These are phyloP conservation scores for Manis crassicaudata DNA, from an alignment of 2,797 vertebrate genomes.

Conservation along the genomic window DNA sequence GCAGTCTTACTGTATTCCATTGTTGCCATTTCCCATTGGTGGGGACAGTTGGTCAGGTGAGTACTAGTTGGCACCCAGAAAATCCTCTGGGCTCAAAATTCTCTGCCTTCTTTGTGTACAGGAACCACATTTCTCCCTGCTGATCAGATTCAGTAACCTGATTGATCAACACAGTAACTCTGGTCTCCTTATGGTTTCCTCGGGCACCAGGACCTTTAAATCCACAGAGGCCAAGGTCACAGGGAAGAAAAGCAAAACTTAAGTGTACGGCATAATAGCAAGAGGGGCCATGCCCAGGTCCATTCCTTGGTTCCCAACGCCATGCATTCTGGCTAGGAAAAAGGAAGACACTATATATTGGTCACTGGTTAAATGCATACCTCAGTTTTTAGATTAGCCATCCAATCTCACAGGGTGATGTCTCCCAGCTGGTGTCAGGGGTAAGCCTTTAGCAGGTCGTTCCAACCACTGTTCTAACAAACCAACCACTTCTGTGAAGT, in stretches of 20 bases:
- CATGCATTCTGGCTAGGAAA: not conserved
- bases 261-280: not conserved
- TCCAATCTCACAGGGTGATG: not conserved
- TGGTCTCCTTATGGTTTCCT: not conserved
- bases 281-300: not conserved
- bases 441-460: not conserved
- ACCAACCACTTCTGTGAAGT: not conserved
- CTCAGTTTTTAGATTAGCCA: not conserved
- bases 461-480: not conserved
- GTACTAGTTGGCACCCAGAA: not conserved
- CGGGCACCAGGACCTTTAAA: not conserved
- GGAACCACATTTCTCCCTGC: not conserved
- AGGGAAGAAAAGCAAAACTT: not conserved
- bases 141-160: not conserved
- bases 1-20: not conserved
- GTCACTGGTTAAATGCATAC: not conserved
- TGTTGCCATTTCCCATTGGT: not conserved
- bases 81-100: not conserved
- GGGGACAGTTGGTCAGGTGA: not conserved
- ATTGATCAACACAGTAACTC: not conserved
- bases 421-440: not conserved
- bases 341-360: not conserved
- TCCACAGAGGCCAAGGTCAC: not conserved
- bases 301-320: not conserved
- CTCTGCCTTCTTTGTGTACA: not conserved